phyloP scores from a whole-genome alignment of 2,888 invertebrate genomes.

The Eristalis tenax region DNA sequence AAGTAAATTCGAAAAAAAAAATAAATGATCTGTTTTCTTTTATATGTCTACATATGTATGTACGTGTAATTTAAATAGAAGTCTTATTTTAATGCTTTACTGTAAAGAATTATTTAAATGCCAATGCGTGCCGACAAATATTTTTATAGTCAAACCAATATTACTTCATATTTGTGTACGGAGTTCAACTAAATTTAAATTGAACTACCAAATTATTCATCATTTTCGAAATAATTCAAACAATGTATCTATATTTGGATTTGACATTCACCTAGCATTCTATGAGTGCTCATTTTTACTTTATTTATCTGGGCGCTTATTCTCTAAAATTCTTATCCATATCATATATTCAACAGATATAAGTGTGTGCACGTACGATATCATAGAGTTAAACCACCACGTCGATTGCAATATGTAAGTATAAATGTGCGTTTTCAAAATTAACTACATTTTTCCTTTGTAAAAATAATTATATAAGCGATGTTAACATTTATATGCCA shows the following conservation, averaged over 20 bases:
- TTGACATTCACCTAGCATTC: conserved; percentile 27
- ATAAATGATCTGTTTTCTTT: too few relatives aligned
- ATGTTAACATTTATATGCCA: conserved; percentile 7
- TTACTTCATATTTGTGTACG: too few relatives aligned
- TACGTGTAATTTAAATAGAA: too few relatives aligned
- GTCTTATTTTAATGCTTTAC: too few relatives aligned
- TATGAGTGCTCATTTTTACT: neutral
- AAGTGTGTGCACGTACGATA: neutral
- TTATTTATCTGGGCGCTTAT: neutral
- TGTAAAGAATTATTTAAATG: too few relatives aligned
- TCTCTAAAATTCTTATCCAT: neutral
- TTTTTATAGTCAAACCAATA: too few relatives aligned
- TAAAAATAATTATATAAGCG: conserved; percentile 47
- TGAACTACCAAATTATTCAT: neutral
- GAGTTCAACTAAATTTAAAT: neutral
- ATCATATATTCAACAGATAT: neutral
- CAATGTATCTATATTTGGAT: conserved; percentile 35
- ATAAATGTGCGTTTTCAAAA: neutral
- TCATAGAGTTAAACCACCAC: neutral
- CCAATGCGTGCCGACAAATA: too few relatives aligned
- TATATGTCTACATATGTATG: too few relatives aligned
- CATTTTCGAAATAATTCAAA: neutral
- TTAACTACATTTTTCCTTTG: neutral
- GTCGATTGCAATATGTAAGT: neutral
- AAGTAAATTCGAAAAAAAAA: too few relatives aligned